These are phyloP conservation scores for Vulpes lagopus DNA, from an alignment of 2,113 vertebrate species.

Conservation along the genomic window DNA sequence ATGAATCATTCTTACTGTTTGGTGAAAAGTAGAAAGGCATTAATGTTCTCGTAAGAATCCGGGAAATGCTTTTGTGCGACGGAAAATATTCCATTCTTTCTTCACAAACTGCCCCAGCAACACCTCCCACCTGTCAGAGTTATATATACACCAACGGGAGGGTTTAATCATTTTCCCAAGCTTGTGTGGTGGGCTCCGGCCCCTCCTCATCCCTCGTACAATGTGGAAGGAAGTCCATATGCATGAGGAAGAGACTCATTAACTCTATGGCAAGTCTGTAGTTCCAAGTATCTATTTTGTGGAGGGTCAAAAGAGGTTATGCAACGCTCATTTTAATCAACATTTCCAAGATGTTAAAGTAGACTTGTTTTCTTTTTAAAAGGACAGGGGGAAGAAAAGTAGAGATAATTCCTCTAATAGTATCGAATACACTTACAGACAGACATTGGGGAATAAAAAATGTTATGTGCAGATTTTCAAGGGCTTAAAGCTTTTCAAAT, in stretches of 20 bases:
- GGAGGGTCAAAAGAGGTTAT: slow-evolving; percentile 75
- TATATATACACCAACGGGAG: neutral
- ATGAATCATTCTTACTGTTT: neutral
- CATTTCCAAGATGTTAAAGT: slow-evolving; percentile 77
- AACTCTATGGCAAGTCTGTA: slow-evolving; percentile 52
- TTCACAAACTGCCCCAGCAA: neutral
- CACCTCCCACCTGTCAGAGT: slow-evolving; percentile 74
- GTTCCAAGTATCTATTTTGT: slow-evolving; percentile 59
- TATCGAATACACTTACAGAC: slow-evolving; percentile 82
- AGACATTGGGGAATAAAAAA: slow-evolving; percentile 70
- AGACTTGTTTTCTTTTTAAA: slow-evolving; percentile 68
- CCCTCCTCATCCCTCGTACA: fast-evolving
- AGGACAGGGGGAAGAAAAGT: neutral
- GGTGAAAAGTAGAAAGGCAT: neutral
- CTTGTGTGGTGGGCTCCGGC: neutral
- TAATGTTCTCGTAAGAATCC: slow-evolving; percentile 26
- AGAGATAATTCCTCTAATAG: slow-evolving; percentile 84
- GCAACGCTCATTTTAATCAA: slow-evolving; percentile 69
- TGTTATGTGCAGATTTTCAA: slow-evolving; percentile 73
- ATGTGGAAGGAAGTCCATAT: neutral
- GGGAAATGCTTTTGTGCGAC: slow-evolving; percentile 41
- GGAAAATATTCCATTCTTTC: slow-evolving; percentile 53
- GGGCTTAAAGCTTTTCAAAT: slow-evolving; percentile 80
- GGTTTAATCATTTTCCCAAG: slow-evolving; percentile 50
- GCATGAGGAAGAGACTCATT: slow-evolving; percentile 67